Percentiles rank a stretch among this genome's conserved stretches.
These are phyloP conservation scores for Chamaedrilus cognettii DNA, from an alignment of 2,888 invertebrate species.

Conservation along the genomic window DNA sequence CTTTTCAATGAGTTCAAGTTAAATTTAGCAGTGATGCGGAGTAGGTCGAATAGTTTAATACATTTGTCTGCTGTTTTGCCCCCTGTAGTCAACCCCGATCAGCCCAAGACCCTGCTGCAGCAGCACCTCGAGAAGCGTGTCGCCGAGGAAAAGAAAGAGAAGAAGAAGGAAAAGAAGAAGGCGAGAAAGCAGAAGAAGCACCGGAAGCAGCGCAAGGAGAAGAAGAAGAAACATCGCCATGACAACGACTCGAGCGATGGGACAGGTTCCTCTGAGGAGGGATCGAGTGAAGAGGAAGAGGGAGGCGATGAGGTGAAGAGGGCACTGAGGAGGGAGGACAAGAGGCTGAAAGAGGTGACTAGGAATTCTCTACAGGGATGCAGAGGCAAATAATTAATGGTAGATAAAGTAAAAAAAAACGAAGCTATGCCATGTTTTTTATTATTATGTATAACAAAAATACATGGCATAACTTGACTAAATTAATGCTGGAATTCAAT, in stretches of 20 bases:
- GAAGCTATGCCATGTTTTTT: not conserved
- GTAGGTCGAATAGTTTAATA: no score
- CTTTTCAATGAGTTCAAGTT: no score
- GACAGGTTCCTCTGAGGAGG: not conserved
- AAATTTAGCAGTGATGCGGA: no score
- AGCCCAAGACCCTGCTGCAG: constrained; percentile 34
- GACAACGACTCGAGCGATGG: not conserved
- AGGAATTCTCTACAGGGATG: no score
- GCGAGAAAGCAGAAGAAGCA: constrained; percentile 2
- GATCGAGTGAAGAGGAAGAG: not conserved
- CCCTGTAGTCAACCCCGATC: not conserved
- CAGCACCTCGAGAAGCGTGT: constrained; percentile 47
- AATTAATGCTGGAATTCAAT: no score
- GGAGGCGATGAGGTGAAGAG: constrained; percentile 23
- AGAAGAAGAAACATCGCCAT: constrained; percentile 5
- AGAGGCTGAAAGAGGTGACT: constrained; percentile 62
- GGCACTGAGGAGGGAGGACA: constrained; percentile 51
- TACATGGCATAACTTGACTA: not conserved
- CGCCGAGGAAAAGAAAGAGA: constrained; percentile 20
- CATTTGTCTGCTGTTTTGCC: no score
- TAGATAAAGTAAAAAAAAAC: no score
- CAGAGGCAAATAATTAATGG: no score
- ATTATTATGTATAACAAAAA: not conserved
- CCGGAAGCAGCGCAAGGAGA: constrained; percentile 1
- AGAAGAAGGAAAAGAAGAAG: constrained; percentile 40